Evolutionary conservation across 2,888 invertebrate genomes (phyloP).

Genomic region (Nephrotoma appendiculata): DNA sequence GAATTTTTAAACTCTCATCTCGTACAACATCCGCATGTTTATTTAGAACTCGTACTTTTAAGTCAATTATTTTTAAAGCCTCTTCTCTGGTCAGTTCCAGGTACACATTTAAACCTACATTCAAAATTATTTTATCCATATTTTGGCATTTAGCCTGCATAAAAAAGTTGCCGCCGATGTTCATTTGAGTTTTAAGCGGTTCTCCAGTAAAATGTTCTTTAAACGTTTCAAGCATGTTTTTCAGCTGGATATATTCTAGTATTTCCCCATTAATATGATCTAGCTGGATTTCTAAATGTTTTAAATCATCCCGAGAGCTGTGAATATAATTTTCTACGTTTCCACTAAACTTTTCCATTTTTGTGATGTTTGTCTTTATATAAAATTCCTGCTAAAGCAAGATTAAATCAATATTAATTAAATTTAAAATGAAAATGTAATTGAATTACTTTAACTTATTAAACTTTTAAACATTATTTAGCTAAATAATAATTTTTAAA

Average conservation of each 20-base stretch:
- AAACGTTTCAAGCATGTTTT: conserved; percentile 51
- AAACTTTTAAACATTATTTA: background rate
- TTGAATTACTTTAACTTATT: background rate
- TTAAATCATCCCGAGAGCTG: background rate
- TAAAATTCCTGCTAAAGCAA: background rate
- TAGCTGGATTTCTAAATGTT: background rate
- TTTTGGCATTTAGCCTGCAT: conserved; percentile 60
- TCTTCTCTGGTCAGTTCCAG: conserved; percentile 57
- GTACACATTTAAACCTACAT: conserved; percentile 61
- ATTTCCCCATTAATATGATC: conserved; percentile 44
- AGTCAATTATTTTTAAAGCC: conserved; percentile 53
- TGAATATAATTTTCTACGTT: background rate
- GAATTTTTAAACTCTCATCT: conserved; percentile 52
- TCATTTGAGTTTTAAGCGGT: conserved; percentile 50
- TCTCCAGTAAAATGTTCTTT: conserved; percentile 24
- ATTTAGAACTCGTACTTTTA: conserved; percentile 49
- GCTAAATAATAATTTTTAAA: background rate
- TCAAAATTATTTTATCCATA: conserved; percentile 48
- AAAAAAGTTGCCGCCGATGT: conserved; percentile 74
- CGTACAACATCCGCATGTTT: conserved; percentile 45
- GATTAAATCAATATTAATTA: background rate
- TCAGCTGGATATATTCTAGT: conserved; percentile 57
- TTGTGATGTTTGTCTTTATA: background rate
- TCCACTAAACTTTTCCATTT: background rate
- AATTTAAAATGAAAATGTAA: background rate